These are phyloP conservation scores for Microctenopoma lineatum DNA, from an alignment of 2,797 vertebrate genomes.

Conservation along the genomic window DNA sequence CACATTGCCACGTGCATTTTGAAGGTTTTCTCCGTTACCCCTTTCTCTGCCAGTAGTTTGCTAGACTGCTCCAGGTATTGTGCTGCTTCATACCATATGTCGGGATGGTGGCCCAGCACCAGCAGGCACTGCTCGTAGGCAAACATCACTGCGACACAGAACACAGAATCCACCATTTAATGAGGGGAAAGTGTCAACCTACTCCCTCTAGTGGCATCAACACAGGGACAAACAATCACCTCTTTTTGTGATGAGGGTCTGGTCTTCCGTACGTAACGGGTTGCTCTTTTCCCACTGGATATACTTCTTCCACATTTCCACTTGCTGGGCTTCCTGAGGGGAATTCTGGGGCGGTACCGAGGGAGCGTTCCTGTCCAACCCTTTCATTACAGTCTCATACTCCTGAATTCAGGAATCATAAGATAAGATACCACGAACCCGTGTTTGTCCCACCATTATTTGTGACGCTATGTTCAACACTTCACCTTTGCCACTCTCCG, in stretches of 20 bases:
- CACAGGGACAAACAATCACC: slow-evolving; percentile 75
- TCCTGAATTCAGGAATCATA: slow-evolving; percentile 83
- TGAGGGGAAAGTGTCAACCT: background rate
- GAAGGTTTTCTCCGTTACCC: slow-evolving; percentile 82
- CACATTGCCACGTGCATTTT: too few relatives aligned
- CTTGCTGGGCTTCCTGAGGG: slow-evolving; percentile 97
- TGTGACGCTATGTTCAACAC: background rate
- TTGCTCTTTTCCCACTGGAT: slow-evolving; percentile 99
- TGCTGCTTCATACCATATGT: slow-evolving; percentile 98
- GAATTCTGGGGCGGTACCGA: slow-evolving; percentile 98
- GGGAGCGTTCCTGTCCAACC: slow-evolving; percentile 96
- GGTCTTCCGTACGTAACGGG: slow-evolving; percentile 96
- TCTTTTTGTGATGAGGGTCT: slow-evolving; percentile 99
- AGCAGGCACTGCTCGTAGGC: slow-evolving; percentile 98
- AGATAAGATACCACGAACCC: too few relatives aligned
- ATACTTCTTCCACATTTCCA: slow-evolving; percentile 99
- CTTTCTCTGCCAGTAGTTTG: slow-evolving; percentile 97
- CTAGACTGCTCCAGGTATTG: slow-evolving; percentile 99
- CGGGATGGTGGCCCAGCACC: slow-evolving; percentile 97
- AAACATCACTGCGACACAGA: slow-evolving; percentile 92
- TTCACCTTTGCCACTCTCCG: slow-evolving; percentile 97
- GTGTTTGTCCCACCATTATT: too few relatives aligned
- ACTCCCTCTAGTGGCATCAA: slow-evolving; percentile 44
- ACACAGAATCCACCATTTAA: background rate
- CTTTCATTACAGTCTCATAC: slow-evolving; percentile 99